Evolutionary conservation across 2,888 invertebrate species (phyloP), one percentile per base, ranked within the genome.

Genomic region (Torymus tubicola): DNA sequence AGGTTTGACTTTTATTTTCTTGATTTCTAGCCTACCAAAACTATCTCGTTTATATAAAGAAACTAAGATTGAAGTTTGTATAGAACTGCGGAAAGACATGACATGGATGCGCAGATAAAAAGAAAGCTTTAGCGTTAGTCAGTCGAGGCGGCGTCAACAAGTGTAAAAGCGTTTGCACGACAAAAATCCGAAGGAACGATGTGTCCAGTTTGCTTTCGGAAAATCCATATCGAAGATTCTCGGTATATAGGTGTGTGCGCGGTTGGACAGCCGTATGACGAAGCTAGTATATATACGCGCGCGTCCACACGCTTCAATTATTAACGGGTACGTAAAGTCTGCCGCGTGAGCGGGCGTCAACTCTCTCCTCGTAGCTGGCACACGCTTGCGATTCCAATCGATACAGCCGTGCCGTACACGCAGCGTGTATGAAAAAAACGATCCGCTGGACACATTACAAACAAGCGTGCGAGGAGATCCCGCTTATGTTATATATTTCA

Each of bases 221-320:
- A 72, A 73, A 64, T 73, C 64, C 55, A 64, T 64, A 55, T 50
- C 21, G 58, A 50, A 67, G 67, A 42, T 64, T 74, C 55, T 65
- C 57, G 50, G 10, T n/a, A 8, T 42, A 42, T 42, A 42, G 0
- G 42, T 42, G 42, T 42, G 42, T 42, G 10, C 8, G 42, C 42
- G 8, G 42, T 31, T 63, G 2, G n/a, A 18, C 21, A 24, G 18
- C 31, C 18, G 52, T 61, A 52, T 50, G 21, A 50, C 21, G 24
- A 53, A 13, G 18, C 14, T 16, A 1, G 65, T n/a, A 16, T 42
- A 50, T 42, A 50, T 42, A 63, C 11, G 3, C 18, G 24, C 24
- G 14, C 31, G 12, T 42, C 10, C 42, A n/a, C 52, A 14, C 57
- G 18, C 31, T 10, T 58, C 11, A 67, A 74, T 74, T 67, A 74